These are phyloP conservation scores for Reinhardtius hippoglossoides DNA, from an alignment of 2,113 vertebrate species.

Conservation along the genomic window DNA sequence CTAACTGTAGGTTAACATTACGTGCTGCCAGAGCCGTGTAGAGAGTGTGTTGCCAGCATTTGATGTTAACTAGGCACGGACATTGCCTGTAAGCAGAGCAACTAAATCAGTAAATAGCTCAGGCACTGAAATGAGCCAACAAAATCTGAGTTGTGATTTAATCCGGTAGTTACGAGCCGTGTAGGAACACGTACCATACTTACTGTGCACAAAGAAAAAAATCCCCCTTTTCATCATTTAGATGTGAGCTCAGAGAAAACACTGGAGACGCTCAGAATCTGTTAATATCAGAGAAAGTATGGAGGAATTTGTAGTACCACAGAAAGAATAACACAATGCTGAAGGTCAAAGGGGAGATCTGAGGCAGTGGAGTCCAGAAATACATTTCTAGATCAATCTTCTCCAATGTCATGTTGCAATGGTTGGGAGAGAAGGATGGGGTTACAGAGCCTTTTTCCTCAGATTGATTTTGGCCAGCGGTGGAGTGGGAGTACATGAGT, in stretches of 20 bases:
- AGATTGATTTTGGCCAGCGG: conserved; percentile 72
- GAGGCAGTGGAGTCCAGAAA: conserved; percentile 66
- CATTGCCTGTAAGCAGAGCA: background rate
- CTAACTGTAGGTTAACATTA: no score
- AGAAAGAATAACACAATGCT: conserved; percentile 8
- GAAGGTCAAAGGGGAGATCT: conserved; percentile 67
- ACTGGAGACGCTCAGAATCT: background rate
- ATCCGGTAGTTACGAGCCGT: no score
- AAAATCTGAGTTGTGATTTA: background rate
- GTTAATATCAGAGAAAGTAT: conserved; percentile 10
- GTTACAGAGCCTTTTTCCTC: conserved; percentile 72
- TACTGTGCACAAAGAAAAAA: conserved; percentile 20
- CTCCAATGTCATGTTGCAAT: conserved; percentile 75
- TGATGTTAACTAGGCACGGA: background rate
- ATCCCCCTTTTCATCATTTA: conserved; percentile 12
- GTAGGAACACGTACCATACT: background rate
- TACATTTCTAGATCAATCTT: conserved; percentile 80
- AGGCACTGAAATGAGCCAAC: no score
- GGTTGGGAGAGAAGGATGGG: conserved; percentile 70
- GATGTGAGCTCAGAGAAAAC: conserved; percentile 2
- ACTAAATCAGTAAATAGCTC: background rate
- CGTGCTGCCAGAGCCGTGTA: no score
- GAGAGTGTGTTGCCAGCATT: background rate
- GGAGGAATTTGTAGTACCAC: background rate
- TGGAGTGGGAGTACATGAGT: conserved; percentile 53